Evolutionary conservation across 2,888 invertebrate species (phyloP).

Genomic region (Melanostoma mellinum): DNA sequence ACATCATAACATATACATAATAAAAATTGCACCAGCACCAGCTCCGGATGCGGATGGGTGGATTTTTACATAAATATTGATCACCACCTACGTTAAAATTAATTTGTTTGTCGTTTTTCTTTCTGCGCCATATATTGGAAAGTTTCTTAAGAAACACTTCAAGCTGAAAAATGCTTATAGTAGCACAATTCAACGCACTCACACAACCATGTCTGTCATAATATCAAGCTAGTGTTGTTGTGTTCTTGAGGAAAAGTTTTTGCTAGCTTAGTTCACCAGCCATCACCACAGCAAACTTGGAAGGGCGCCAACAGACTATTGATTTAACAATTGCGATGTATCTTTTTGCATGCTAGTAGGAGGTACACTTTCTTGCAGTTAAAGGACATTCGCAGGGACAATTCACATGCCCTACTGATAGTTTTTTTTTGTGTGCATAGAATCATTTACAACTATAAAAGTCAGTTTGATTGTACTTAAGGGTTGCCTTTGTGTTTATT

Average conservation of each 20-base stretch:
- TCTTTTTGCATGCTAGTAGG: slow-evolving; percentile 14
- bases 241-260: slow-evolving; percentile 10
- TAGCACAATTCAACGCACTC: slow-evolving; percentile 30
- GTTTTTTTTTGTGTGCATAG: slow-evolving; percentile 19
- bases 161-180: slow-evolving; percentile 43
- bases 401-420: not conserved
- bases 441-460: slow-evolving; percentile 46
- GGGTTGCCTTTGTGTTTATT: not conserved
- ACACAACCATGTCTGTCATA: slow-evolving; percentile 15
- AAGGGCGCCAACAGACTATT: slow-evolving; percentile 55
- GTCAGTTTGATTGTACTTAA: slow-evolving; percentile 15
- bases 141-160: slow-evolving; percentile 53
- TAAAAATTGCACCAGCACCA: not conserved
- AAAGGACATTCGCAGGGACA: slow-evolving; percentile 34
- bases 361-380: slow-evolving; percentile 28
- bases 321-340: slow-evolving; percentile 66
- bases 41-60: not conserved
- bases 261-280: slow-evolving; percentile 2
- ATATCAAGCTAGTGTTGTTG: slow-evolving; percentile 8
- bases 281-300: slow-evolving; percentile 44
- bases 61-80: slow-evolving; percentile 40
- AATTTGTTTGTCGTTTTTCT: slow-evolving; percentile 32
- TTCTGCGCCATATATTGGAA: slow-evolving; percentile 19
- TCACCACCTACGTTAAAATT: slow-evolving; percentile 44
- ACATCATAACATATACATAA: slow-evolving; percentile 40